phyloP scores from a whole-genome alignment of 2,797 vertebrate species.

The Rhinoraja longicauda region DNA sequence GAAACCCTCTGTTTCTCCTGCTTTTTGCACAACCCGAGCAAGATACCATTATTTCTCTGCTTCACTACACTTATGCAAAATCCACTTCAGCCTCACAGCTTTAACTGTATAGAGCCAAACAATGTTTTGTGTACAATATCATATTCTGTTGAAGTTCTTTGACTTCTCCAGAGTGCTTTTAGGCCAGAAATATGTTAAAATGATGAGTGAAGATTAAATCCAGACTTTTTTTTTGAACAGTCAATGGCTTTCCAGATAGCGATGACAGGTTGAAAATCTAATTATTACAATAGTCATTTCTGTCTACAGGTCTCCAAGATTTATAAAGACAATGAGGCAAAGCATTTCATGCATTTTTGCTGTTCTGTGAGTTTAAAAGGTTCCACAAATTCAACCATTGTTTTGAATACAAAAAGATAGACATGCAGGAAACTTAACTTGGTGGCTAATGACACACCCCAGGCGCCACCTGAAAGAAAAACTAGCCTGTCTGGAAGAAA shows the following conservation, averaged over 20 bases:
- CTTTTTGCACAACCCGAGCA: conserved; percentile 68
- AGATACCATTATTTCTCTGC: conserved; percentile 92
- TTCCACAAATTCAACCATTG: neutral
- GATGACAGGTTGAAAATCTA: neutral
- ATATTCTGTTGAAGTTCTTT: conserved; percentile 58
- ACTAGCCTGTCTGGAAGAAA: neutral
- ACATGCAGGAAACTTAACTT: neutral
- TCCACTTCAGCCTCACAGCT: conserved; percentile 80
- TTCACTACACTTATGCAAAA: conserved; percentile 93
- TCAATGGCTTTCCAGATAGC: neutral
- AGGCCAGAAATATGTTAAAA: neutral
- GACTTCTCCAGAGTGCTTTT: neutral
- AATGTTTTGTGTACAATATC: conserved; percentile 69
- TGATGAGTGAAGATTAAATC: neutral
- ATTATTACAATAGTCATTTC: neutral
- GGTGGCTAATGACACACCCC: neutral
- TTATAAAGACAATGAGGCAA: neutral
- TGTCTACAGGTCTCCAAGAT: neutral
- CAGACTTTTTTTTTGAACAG: neutral
- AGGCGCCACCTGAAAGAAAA: neutral
- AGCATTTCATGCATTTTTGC: neutral
- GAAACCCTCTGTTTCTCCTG: conserved; percentile 66
- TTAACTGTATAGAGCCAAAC: conserved; percentile 73
- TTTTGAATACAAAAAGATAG: neutral
- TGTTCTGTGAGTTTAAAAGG: neutral